These are phyloP conservation scores for Calycopis cecrops DNA, from an alignment of 1,140 invertebrate genomes.

Conservation along the genomic window DNA sequence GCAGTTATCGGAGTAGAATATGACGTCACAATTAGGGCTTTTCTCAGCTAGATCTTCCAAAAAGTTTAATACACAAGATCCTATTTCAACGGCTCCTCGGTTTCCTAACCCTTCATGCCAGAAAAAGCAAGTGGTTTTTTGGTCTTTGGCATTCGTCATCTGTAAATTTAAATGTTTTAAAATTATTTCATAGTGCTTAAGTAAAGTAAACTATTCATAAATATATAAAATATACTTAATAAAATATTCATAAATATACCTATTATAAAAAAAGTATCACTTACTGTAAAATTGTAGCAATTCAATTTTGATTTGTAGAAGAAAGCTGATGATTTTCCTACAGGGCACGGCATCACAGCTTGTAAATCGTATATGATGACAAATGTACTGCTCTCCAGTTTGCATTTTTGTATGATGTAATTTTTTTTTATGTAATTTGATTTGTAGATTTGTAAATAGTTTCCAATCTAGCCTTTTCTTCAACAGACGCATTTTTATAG, in stretches of 20 bases:
- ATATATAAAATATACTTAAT: no score
- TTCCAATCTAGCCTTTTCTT: conserved; percentile 26
- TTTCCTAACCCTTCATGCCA: conserved; percentile 67
- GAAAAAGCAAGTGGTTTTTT: conserved; percentile 46
- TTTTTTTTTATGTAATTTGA: conserved; percentile 30
- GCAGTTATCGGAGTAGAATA: conserved; percentile 53
- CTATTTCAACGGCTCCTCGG: conserved; percentile 60
- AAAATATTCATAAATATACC: no score
- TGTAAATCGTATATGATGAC: conserved; percentile 38
- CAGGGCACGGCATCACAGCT: conserved; percentile 32
- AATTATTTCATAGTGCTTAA: no score
- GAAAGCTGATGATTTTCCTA: conserved; percentile 32
- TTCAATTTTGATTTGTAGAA: conserved; percentile 50
- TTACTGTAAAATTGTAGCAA: no score
- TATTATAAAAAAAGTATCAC: conserved; percentile 65
- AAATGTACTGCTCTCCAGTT: conserved; percentile 22
- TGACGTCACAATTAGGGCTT: conserved; percentile 31
- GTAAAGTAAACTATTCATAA: no score
- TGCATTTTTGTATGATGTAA: conserved; percentile 26
- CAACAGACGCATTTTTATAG: conserved; percentile 32
- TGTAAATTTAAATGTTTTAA: no score
- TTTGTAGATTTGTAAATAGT: conserved; percentile 24
- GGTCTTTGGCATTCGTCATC: conserved; percentile 33
- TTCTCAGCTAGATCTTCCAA: conserved; percentile 28
- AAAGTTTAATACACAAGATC: conserved; percentile 45